Conservation (phyloP, 2,113 vertebrate species). For the Pavo muticus region DNA sequence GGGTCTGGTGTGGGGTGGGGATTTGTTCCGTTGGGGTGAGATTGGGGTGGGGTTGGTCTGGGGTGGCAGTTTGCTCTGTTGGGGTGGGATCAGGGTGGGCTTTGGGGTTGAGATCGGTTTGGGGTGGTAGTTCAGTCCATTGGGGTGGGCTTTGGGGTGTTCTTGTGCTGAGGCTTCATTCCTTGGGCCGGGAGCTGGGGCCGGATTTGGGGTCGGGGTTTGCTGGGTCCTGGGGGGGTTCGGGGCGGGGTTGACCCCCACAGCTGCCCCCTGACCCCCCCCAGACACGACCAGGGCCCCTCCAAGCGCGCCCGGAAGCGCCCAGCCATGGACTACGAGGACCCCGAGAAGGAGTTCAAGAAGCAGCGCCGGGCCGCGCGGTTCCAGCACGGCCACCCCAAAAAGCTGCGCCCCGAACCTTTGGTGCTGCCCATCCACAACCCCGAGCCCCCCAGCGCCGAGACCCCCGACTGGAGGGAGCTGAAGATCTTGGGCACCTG, state of each 20-base stretch:
- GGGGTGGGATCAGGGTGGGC: too few relatives aligned
- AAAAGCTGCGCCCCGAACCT: conserved; percentile 84
- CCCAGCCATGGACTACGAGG: conserved; percentile 86
- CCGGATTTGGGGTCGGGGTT: too few relatives aligned
- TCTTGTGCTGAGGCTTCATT: too few relatives aligned
- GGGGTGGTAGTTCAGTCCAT: too few relatives aligned
- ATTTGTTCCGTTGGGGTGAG: too few relatives aligned
- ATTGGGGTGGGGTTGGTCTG: too few relatives aligned
- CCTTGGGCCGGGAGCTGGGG: too few relatives aligned
- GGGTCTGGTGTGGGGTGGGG: neutral
- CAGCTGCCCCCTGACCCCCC: neutral
- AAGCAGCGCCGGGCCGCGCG: conserved; percentile 85
- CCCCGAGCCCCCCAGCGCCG: conserved; percentile 79
- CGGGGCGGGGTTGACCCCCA: neutral
- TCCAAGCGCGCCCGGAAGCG: conserved; percentile 80
- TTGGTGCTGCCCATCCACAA: conserved; percentile 87
- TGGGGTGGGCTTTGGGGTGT: too few relatives aligned
- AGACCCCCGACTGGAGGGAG: conserved; percentile 90
- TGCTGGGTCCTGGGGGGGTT: too few relatives aligned
- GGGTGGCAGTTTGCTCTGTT: too few relatives aligned
- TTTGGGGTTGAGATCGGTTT: too few relatives aligned
- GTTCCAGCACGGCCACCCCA: neutral
- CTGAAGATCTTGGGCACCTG: conserved; percentile 91
- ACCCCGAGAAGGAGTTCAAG: conserved; percentile 90
- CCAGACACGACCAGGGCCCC: conserved; percentile 73